Base-by-base conservation (phyloP, 2,113 vertebrate species). In the Rhynchopsitta pachyrhyncha region DNA sequence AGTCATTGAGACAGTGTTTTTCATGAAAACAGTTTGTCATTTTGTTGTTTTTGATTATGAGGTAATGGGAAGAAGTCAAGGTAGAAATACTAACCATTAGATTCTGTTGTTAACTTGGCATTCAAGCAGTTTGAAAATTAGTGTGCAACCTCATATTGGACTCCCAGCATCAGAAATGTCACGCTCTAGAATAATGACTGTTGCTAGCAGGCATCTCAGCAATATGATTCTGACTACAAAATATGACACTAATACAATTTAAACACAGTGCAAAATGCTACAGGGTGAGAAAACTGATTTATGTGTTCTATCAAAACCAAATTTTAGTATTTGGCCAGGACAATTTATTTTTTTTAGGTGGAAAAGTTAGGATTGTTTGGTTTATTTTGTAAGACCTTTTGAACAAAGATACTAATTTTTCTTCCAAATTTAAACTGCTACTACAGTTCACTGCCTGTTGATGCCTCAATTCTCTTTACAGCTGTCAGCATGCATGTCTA, bases 41-140 rank as follows among this genome's bases (percentile, higher is more conserved):
- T 82, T 77, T 46, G 27, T 8, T 85, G 70, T 47, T 85, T 88
- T 89, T 2, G 2, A 29, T 91, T 84, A 50, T 33, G 62, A 80
- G 42, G n/a, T 49, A 79, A 76, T 33, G 42, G 35, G 71, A 93
- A 89, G 49, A 63, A 77, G 55, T 70, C 55, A 79, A 63, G 42
- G 39, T 88, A 31, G 79, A 84, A 92, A 90, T 82, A 62, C 50
- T 78, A 73, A 75, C 50, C 20, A 25, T 85, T 70, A 41, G 47
- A 78, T 89, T 92, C 77, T 89, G 37, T 85, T 92, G 83, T 85
- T 90, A 92, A 86, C 88, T 95, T 74, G 44, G 46, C 52, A 73
- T 91, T 93, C 17, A 7, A 93, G 44, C 57, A 50, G 77, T 73
- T 88, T 60, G 57, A 94, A 95, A 94, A 92, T 90, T 60, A 87